Conservation (phyloP, 2,888 invertebrate species). For the Zygogramma bicolorata region DNA sequence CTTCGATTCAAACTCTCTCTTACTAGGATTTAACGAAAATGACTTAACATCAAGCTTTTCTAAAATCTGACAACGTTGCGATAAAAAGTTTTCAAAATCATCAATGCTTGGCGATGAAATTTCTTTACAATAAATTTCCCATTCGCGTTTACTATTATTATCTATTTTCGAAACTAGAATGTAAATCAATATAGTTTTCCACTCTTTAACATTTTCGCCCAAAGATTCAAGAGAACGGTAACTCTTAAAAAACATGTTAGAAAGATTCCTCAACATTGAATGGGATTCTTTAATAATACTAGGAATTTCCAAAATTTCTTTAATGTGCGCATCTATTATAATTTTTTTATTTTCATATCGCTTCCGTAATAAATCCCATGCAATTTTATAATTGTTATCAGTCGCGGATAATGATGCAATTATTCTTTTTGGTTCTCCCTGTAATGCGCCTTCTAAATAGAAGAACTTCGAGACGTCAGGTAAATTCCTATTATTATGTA, state of each 20-base stretch:
- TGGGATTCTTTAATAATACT: slow-evolving; percentile 7
- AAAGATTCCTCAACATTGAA: neutral
- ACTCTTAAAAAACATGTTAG: slow-evolving; percentile 12
- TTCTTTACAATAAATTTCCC: neutral
- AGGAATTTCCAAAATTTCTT: neutral
- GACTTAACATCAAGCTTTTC: neutral
- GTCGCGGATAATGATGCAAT: slow-evolving; percentile 10
- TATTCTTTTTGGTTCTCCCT: slow-evolving; percentile 13
- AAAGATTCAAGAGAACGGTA: neutral
- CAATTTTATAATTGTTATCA: slow-evolving; percentile 1
- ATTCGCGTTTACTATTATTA: neutral
- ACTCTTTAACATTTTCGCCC: slow-evolving; percentile 4
- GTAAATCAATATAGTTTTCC: neutral
- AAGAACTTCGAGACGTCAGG: slow-evolving; percentile 20
- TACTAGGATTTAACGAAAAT: neutral
- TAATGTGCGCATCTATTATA: slow-evolving; percentile 6
- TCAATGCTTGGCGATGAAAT: neutral
- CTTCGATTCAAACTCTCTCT: neutral
- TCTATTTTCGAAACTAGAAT: neutral
- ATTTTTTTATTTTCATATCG: slow-evolving; percentile 14
- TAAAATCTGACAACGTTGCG: slow-evolving; percentile 6
- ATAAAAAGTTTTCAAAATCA: neutral
- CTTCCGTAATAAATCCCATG: slow-evolving; percentile 8
- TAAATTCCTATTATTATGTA: slow-evolving; percentile 19
- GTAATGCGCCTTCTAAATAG: slow-evolving; percentile 23